phyloP scores from a whole-genome alignment of 2,888 invertebrate genomes.

The Erebia aethiops region DNA sequence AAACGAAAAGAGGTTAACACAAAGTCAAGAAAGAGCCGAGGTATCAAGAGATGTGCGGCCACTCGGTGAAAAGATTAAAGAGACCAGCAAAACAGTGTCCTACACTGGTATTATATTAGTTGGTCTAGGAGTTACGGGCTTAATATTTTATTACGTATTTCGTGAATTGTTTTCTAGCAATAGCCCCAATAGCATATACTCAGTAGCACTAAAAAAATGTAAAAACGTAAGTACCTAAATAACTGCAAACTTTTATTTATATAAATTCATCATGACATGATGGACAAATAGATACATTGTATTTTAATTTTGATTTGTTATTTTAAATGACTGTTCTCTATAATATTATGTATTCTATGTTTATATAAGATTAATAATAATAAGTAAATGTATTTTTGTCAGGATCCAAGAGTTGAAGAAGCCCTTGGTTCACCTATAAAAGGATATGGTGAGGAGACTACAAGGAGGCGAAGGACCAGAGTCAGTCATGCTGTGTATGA shows the following conservation, averaged over 20 bases:
- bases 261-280: too few species aligned
- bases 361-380: too few species aligned
- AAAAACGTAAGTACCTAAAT: conserved; percentile 81
- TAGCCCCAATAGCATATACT: conserved; percentile 93
- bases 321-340: too few species aligned
- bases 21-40: conserved; percentile 66
- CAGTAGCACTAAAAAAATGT: conserved; percentile 89
- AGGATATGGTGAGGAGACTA: conserved; percentile 93
- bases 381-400: too few species aligned
- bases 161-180: conserved; percentile 93
- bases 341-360: not conserved
- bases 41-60: conserved; percentile 85
- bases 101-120: conserved; percentile 92
- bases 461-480: conserved; percentile 91
- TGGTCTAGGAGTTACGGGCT: conserved; percentile 91
- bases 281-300: too few species aligned
- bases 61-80: conserved; percentile 90
- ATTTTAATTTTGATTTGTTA: too few species aligned
- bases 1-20: conserved; percentile 63
- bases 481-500: conserved; percentile 90
- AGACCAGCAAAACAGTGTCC: conserved; percentile 94
- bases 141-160: conserved; percentile 92
- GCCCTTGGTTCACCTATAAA: conserved; percentile 95
- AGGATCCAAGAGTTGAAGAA: conserved; percentile 89
- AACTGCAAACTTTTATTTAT: not conserved